Conservation (phyloP, 1,140 invertebrate genomes). For the Tigriopus japonicus region DNA sequence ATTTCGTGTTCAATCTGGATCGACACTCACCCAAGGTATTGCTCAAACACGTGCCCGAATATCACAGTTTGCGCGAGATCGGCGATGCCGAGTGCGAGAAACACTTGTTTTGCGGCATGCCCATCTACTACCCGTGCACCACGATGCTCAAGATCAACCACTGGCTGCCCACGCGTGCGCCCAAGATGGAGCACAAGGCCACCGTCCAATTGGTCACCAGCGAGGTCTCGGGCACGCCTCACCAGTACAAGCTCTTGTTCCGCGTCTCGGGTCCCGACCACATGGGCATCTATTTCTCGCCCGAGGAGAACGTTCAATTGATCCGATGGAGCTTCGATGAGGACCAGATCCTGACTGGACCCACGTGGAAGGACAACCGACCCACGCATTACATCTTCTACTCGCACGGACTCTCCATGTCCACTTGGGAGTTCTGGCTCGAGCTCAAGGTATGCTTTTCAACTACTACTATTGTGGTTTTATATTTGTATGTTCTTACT, state of each 20-base stretch:
- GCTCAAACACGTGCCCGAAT: slow-evolving; percentile 18
- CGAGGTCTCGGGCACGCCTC: neutral
- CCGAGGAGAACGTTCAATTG: slow-evolving; percentile 19
- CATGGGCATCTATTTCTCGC: slow-evolving; percentile 23
- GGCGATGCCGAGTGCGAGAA: slow-evolving; percentile 21
- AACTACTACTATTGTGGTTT: too few relatives aligned
- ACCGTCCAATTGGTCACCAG: neutral
- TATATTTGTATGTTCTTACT: too few relatives aligned
- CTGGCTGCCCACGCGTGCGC: neutral
- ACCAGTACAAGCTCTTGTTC: neutral
- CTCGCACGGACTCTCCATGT: slow-evolving; percentile 17
- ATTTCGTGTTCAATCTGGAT: slow-evolving; percentile 15
- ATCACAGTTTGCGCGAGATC: slow-evolving; percentile 20
- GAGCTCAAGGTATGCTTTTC: slow-evolving; percentile 17
- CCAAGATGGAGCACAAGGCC: neutral
- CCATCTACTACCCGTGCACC: slow-evolving; percentile 25
- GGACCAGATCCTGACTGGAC: slow-evolving; percentile 20
- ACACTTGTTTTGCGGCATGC: slow-evolving; percentile 27
- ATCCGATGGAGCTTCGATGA: slow-evolving; percentile 24
- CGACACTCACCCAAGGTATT: slow-evolving; percentile 9
- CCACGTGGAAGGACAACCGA: slow-evolving; percentile 17
- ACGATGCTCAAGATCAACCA: slow-evolving; percentile 14
- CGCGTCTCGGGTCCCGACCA: slow-evolving; percentile 24
- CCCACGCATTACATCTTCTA: slow-evolving; percentile 21
- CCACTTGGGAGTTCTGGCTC: slow-evolving; percentile 19